Conservation (phyloP, 2,797 vertebrate species). For the Cyclura pinguis region DNA sequence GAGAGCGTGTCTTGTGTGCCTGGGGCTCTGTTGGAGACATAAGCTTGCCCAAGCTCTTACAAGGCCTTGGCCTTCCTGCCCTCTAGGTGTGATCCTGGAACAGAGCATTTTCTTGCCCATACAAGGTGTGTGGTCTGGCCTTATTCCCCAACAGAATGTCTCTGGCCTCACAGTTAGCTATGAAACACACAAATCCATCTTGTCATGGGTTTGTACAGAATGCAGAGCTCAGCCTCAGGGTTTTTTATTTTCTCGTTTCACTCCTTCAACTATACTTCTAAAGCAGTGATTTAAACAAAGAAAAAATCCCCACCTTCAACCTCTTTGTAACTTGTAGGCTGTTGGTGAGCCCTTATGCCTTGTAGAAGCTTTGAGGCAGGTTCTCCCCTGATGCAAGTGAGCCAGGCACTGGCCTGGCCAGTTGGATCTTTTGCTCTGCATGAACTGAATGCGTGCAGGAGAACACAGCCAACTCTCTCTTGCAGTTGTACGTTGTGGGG, state of each 20-base stretch:
- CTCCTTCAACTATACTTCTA: neutral
- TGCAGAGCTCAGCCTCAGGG: neutral
- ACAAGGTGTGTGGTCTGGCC: neutral
- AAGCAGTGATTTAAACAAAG: neutral
- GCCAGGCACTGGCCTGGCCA: neutral
- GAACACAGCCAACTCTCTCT: neutral
- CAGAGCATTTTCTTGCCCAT: neutral
- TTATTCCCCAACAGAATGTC: neutral
- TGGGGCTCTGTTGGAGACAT: conserved; percentile 10
- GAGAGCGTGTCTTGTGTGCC: neutral
- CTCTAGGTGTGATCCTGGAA: neutral
- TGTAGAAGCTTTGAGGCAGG: neutral
- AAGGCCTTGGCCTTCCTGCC: neutral
- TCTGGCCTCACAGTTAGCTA: neutral
- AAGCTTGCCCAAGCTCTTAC: neutral
- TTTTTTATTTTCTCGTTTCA: neutral
- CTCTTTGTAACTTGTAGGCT: neutral
- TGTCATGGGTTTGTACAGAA: neutral
- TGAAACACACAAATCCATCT: neutral
- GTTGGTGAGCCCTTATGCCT: neutral
- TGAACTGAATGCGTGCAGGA: neutral
- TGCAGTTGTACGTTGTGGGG: neutral
- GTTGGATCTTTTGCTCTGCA: neutral
- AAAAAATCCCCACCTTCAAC: neutral
- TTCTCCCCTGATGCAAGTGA: neutral